phyloP scores from a whole-genome alignment of 2,888 invertebrate genomes.

The Nomada ruficornis region DNA sequence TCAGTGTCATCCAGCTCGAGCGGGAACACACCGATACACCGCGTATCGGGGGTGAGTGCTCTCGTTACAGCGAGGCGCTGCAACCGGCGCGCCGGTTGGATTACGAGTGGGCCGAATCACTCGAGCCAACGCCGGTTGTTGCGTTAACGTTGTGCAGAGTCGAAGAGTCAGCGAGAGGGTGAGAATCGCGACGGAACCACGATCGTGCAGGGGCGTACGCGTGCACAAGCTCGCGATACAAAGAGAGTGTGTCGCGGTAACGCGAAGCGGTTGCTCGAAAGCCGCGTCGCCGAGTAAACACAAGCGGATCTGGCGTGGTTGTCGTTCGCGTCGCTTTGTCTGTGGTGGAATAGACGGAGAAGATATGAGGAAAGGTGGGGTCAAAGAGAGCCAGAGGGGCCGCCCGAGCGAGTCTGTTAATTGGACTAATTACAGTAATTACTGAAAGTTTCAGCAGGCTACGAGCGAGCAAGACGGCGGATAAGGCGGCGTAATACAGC shows the following conservation, averaged over 20 bases:
- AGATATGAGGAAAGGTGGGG: slow-evolving; percentile 61
- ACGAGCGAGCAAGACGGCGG: slow-evolving; percentile 65
- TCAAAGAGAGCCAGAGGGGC: slow-evolving; percentile 75
- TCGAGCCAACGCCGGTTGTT: slow-evolving; percentile 25
- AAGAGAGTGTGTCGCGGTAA: slow-evolving; percentile 54
- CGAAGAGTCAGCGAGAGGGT: slow-evolving; percentile 17
- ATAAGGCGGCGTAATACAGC: slow-evolving; percentile 74
- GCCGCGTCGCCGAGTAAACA: slow-evolving; percentile 69
- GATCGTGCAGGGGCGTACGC: slow-evolving; percentile 21
- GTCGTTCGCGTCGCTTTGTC: slow-evolving; percentile 62
- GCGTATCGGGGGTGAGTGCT: slow-evolving; percentile 17
- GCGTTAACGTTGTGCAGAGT: slow-evolving; percentile 26
- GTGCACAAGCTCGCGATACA: slow-evolving; percentile 9
- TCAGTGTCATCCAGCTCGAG: slow-evolving; percentile 33
- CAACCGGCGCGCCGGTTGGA: slow-evolving; percentile 35
- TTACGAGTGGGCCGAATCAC: slow-evolving; percentile 52
- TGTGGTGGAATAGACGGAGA: slow-evolving; percentile 45
- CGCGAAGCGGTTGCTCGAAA: slow-evolving; percentile 66
- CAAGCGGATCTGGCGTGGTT: slow-evolving; percentile 49
- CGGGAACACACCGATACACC: slow-evolving; percentile 26
- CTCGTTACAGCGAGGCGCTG: slow-evolving; percentile 14
- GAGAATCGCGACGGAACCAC: slow-evolving; percentile 32
- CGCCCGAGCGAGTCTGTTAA: slow-evolving; percentile 84
- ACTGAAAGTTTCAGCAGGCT: slow-evolving; percentile 83
- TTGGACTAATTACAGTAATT: slow-evolving; percentile 84